Conservation (phyloP, 2,888 invertebrate species). For the Lasioglossum malachurum region DNA sequence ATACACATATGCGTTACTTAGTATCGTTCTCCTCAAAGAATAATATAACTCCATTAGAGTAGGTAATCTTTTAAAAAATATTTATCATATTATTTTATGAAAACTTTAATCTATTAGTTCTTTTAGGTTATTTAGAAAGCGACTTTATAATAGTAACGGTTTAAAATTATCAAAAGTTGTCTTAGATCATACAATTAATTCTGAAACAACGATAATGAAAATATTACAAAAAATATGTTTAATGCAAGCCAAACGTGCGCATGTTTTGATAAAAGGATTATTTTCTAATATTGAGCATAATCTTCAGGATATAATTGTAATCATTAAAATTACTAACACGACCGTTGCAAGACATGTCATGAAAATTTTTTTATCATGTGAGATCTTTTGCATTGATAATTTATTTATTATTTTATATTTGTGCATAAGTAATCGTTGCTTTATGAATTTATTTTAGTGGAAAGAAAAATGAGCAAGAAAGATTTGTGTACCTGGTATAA, state of each 20-base stretch:
- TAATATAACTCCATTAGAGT: neutral
- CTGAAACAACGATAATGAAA: constrained; percentile 12
- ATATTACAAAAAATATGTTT: constrained; percentile 4
- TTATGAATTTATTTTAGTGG: constrained; percentile 29
- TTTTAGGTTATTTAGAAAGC: constrained; percentile 23
- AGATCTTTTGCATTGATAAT: neutral
- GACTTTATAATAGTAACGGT: neutral
- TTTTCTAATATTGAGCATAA: neutral
- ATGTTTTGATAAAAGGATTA: constrained; percentile 24
- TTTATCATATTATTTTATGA: neutral
- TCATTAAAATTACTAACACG: constrained; percentile 22
- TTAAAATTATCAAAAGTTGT: constrained; percentile 35
- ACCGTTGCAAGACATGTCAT: constrained; percentile 15
- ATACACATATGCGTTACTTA: constrained; percentile 6
- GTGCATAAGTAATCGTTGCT: neutral
- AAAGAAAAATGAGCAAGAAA: neutral
- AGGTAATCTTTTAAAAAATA: neutral
- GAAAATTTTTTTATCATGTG: constrained; percentile 23
- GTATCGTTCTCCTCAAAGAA: neutral
- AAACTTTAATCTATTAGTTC: neutral
- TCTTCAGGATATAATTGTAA: neutral
- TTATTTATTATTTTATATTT: neutral
- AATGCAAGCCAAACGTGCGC: constrained; percentile 24
- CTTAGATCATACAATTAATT: constrained; percentile 33
- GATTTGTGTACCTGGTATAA: neutral